phyloP scores from a whole-genome alignment of 1,140 invertebrate species.

The Scaptomyza pallida region DNA sequence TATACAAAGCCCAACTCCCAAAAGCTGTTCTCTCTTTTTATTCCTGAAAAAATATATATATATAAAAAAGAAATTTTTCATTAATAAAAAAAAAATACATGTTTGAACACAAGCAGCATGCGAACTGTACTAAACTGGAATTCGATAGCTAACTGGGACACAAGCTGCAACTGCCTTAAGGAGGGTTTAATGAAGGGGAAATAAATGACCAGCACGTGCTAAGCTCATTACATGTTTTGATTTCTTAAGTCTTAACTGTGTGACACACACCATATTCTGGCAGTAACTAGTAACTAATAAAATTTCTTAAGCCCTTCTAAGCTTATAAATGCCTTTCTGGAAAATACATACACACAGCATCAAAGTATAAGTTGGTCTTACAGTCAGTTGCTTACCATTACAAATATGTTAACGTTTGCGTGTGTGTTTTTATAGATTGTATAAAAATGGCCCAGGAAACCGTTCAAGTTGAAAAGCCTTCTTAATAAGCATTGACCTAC shows the following conservation, averaged over 20 bases:
- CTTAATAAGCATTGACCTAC: conserved; percentile 74
- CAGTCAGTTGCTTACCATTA: conserved; percentile 27
- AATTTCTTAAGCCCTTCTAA: conserved; percentile 75
- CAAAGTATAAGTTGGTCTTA: conserved; percentile 14
- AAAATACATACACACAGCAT: conserved; percentile 61
- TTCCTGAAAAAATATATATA: too few relatives aligned
- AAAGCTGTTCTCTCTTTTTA: too few relatives aligned
- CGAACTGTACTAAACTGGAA: too few relatives aligned
- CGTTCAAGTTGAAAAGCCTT: conserved; percentile 78
- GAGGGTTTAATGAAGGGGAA: conserved; percentile 9
- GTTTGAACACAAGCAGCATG: conserved; percentile 15
- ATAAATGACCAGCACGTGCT: conserved; percentile 75
- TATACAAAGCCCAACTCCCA: too few relatives aligned
- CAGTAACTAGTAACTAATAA: conserved; percentile 80
- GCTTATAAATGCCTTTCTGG: conserved; percentile 78
- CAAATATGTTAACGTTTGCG: conserved; percentile 25
- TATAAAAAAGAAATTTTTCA: conserved; percentile 29
- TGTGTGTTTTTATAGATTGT: conserved; percentile 1
- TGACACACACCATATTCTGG: conserved; percentile 41
- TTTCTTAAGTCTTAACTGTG: conserved; percentile 41
- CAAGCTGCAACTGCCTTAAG: neutral
- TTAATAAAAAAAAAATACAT: too few relatives aligned
- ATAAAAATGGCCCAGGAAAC: conserved; percentile 61
- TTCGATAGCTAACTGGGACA: conserved; percentile 19
- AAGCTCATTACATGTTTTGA: conserved; percentile 75